These are phyloP conservation scores for Muschampia plurimacula DNA, from an alignment of 2,888 invertebrate species.

Conservation along the genomic window DNA sequence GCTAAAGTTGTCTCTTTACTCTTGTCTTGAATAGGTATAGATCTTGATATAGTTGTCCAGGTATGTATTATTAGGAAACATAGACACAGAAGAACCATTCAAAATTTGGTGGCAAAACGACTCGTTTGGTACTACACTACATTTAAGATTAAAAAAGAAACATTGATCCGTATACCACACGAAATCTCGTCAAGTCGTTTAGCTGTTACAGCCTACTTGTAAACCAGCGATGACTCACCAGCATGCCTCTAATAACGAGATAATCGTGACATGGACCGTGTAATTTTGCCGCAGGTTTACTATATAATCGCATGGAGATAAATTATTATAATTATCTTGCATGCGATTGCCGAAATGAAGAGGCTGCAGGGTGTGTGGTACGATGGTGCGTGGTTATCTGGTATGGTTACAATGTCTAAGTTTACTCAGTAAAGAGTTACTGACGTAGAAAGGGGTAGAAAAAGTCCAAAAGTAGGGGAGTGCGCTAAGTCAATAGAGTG, in stretches of 20 bases:
- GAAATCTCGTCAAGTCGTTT: constrained; percentile 2
- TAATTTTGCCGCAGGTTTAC: constrained; percentile 77
- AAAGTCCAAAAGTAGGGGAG: too few relatives aligned
- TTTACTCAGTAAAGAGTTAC: too few relatives aligned
- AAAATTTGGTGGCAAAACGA: background rate
- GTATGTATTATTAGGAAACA: too few relatives aligned
- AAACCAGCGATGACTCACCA: constrained; percentile 60
- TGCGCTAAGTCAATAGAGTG: too few relatives aligned
- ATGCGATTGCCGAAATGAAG: constrained; percentile 68
- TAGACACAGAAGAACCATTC: background rate
- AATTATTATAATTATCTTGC: constrained; percentile 75
- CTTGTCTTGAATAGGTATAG: background rate
- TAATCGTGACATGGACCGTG: constrained; percentile 66
- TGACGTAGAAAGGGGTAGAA: too few relatives aligned
- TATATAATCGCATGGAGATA: constrained; percentile 65
- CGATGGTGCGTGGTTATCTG: constrained; percentile 5
- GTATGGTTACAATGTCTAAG: background rate
- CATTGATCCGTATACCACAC: constrained; percentile 2
- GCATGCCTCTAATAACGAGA: constrained; percentile 59
- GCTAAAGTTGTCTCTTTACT: too few relatives aligned
- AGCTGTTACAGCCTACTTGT: constrained; percentile 21
- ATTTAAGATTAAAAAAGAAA: background rate
- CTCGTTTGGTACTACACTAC: background rate
- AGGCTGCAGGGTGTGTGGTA: constrained; percentile 47
- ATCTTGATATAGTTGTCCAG: too few relatives aligned